Evolutionary conservation across 2,113 vertebrate species (phyloP).

Genomic region (human (Homo sapiens)): DNA sequence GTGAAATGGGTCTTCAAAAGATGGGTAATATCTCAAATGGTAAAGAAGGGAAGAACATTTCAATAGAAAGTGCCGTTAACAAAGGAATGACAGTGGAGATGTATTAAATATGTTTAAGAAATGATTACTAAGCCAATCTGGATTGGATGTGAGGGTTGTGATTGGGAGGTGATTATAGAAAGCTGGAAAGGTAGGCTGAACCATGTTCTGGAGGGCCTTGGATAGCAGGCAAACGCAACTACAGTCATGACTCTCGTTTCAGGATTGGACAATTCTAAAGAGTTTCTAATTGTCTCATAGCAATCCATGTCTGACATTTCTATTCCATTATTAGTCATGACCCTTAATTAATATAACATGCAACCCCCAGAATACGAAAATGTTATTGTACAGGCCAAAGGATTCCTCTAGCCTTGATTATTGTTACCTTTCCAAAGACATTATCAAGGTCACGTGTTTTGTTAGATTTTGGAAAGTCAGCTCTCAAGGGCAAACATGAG

Average conservation of each 20-base stretch:
- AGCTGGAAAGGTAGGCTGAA: neutral
- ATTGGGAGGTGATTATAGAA: neutral
- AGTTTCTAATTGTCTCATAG: neutral
- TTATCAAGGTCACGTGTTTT: neutral
- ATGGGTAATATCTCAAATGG: neutral
- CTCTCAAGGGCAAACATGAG: neutral
- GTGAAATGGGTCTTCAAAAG: neutral
- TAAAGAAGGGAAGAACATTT: neutral
- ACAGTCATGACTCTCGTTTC: neutral
- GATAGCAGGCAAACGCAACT: neutral
- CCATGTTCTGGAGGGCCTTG: neutral
- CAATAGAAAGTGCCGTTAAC: neutral
- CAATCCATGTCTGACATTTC: neutral
- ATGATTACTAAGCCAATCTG: neutral
- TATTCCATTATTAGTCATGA: neutral
- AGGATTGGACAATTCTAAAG: neutral
- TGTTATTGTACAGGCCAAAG: neutral
- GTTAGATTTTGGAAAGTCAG: neutral
- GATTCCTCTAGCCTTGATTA: neutral
- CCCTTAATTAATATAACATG: neutral
- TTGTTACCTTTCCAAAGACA: neutral
- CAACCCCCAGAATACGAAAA: neutral
- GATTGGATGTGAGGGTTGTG: neutral
- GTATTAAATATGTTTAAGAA: neutral
- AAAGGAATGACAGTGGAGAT: neutral